Evolutionary conservation across 2,797 vertebrate genomes (phyloP).

Genomic region (Argentina silus): DNA sequence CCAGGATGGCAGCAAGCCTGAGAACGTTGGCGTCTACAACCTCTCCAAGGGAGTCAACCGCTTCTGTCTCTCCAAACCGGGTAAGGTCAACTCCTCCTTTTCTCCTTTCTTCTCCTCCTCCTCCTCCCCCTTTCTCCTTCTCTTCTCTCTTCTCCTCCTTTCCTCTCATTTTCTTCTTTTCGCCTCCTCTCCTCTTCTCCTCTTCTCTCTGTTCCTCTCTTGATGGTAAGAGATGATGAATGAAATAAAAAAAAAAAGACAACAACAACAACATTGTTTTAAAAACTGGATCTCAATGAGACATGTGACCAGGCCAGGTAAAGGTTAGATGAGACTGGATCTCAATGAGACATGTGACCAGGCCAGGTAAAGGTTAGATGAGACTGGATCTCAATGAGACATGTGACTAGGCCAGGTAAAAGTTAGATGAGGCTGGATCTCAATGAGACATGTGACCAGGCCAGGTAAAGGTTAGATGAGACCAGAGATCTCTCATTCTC

Average conservation of each 20-base stretch:
- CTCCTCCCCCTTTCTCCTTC: neutral
- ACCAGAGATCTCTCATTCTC: conserved; percentile 31
- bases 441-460: neutral
- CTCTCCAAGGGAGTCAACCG: conserved; percentile 97
- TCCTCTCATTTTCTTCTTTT: neutral
- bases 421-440: neutral
- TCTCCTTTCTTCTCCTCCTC: neutral
- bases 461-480: neutral
- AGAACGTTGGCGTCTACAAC: conserved; percentile 97
- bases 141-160: conserved; percentile 32
- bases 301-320: neutral
- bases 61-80: conserved; percentile 98
- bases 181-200: no score
- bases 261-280: neutral
- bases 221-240: neutral
- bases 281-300: neutral
- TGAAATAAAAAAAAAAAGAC: neutral
- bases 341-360: neutral
- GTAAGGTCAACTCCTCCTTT: conserved; percentile 67
- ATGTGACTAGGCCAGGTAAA: neutral
- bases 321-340: neutral
- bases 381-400: neutral
- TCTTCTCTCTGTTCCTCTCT: no score
- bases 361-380: neutral
- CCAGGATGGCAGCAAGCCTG: conserved; percentile 95